Evolutionary conservation across 2,113 vertebrate species (phyloP).

Genomic region (Takifugu bimaculatus): DNA sequence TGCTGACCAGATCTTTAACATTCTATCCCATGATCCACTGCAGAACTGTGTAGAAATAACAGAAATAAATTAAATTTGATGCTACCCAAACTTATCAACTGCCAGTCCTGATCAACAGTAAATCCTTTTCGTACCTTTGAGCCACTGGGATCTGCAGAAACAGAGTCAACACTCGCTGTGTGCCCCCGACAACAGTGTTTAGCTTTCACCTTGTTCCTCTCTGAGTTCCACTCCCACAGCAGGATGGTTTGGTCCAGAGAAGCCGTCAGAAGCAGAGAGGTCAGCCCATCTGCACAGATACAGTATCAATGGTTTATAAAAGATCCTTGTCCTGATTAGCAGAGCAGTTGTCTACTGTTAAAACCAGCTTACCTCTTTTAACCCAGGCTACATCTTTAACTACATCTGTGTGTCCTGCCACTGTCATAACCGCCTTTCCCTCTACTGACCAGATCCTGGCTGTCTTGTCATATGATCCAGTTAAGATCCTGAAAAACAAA

Average conservation of each 20-base stretch:
- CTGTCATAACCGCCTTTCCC: slow-evolving; percentile 84
- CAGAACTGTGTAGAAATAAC: slow-evolving; percentile 82
- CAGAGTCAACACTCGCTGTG: slow-evolving; percentile 84
- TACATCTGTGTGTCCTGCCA: slow-evolving; percentile 89
- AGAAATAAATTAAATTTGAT: neutral
- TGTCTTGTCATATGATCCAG: slow-evolving; percentile 93
- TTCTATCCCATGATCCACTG: slow-evolving; percentile 98
- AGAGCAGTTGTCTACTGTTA: neutral
- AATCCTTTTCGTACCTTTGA: slow-evolving; percentile 78
- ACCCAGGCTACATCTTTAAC: slow-evolving; percentile 97
- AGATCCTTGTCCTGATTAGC: too few species aligned
- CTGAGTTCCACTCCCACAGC: slow-evolving; percentile 95
- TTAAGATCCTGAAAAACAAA: slow-evolving; percentile 83
- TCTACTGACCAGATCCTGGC: slow-evolving; percentile 92
- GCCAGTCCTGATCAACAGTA: neutral
- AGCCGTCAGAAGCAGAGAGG: slow-evolving; percentile 85
- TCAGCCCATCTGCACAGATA: slow-evolving; percentile 78
- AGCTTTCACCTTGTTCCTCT: slow-evolving; percentile 87
- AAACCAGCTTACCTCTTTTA: slow-evolving; percentile 81
- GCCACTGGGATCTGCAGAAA: slow-evolving; percentile 82
- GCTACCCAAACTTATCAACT: neutral
- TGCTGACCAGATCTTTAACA: slow-evolving; percentile 98
- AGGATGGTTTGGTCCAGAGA: slow-evolving; percentile 94
- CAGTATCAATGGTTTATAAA: neutral
- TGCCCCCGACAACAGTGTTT: slow-evolving; percentile 93